Evolutionary conservation across 2,797 vertebrate species (phyloP).

Genomic region (Bradypodion ventrale): DNA sequence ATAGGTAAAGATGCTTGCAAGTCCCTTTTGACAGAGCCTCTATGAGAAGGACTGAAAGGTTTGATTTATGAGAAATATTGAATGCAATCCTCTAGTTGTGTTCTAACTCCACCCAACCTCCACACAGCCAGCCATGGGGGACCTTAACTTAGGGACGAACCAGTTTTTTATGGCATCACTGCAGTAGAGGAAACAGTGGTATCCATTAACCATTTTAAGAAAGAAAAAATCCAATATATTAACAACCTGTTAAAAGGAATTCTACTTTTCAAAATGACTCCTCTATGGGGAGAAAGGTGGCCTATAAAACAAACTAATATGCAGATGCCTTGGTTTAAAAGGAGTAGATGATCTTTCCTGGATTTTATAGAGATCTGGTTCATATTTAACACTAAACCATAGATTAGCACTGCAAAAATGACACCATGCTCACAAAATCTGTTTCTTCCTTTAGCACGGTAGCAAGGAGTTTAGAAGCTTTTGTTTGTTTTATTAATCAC

Average conservation of each 20-base stretch:
- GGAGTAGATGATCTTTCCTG: neutral
- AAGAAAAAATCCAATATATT: neutral
- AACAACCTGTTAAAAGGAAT: neutral
- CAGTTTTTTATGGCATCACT: neutral
- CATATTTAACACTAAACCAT: neutral
- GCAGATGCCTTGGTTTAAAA: neutral
- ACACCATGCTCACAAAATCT: neutral
- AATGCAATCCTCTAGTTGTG: neutral
- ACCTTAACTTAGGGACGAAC: neutral
- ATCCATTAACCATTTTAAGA: neutral
- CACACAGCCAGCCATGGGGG: neutral
- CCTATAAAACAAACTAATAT: too few species aligned
- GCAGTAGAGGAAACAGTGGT: neutral
- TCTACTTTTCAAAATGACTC: neutral
- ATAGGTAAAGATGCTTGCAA: too few species aligned
- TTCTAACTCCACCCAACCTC: neutral
- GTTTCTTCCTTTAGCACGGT: neutral
- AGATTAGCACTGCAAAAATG: neutral
- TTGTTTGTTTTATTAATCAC: neutral
- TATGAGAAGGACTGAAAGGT: too few species aligned
- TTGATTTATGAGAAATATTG: neutral
- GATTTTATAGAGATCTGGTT: neutral
- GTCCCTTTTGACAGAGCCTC: neutral
- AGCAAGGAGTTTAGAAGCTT: neutral
- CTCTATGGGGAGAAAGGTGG: too few species aligned